Percentiles rank a stretch among this genome's conserved stretches.
Conservation (phyloP, 2,113 vertebrate genomes). For the Ictidomys tridecemlineatus region DNA sequence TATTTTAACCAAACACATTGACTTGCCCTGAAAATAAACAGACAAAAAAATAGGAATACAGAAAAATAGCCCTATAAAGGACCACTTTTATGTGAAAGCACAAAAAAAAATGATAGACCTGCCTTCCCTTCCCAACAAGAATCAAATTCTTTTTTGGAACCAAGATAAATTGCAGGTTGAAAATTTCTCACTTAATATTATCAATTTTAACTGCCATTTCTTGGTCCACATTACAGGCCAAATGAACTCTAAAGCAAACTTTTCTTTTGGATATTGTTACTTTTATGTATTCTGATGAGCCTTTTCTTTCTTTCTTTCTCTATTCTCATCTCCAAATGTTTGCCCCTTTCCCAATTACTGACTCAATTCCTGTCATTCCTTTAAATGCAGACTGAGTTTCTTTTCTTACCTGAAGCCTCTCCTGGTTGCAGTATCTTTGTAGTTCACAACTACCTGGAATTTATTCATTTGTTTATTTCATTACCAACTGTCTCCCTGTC, state of each 20-base stretch:
- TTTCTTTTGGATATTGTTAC: neutral
- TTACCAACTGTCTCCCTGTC: neutral
- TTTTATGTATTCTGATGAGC: neutral
- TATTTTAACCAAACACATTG: neutral
- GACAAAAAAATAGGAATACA: neutral
- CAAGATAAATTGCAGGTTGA: neutral
- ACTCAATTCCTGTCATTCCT: neutral
- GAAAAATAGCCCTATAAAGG: neutral
- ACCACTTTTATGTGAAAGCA: neutral
- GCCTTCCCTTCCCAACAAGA: neutral
- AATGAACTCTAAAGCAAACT: neutral
- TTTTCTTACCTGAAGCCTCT: neutral
- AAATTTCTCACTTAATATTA: neutral
- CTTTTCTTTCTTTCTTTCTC: neutral
- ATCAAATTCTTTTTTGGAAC: neutral
- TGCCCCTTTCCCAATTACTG: neutral
- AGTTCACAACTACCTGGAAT: neutral
- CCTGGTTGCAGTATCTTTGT: neutral
- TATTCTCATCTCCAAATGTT: neutral
- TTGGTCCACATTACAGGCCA: neutral
- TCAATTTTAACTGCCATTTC: neutral
- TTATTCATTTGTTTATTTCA: neutral
- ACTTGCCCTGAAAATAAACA: neutral
- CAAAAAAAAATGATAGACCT: neutral
- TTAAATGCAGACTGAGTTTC: slow-evolving; percentile 22